These are phyloP conservation scores for Thunnus albacares DNA, from an alignment of 2,797 vertebrate genomes.

Conservation along the genomic window DNA sequence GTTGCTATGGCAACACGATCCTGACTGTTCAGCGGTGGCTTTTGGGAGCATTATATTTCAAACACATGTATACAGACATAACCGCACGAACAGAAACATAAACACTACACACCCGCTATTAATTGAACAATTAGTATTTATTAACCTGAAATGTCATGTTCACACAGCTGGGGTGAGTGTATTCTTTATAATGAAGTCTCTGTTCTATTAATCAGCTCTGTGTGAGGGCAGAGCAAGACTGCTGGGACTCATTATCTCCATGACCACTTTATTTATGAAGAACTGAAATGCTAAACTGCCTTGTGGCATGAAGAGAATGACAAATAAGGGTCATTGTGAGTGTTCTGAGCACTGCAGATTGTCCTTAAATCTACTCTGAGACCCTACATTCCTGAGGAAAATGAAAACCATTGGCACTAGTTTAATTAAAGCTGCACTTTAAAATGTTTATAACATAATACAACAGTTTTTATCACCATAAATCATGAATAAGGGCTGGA, in stretches of 20 bases:
- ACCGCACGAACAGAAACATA: conserved; percentile 4
- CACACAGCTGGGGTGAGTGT: neutral
- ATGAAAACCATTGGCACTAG: neutral
- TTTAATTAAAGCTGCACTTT: neutral
- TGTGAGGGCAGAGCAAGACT: neutral
- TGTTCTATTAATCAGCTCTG: conserved; percentile 29
- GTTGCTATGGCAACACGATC: conserved; percentile 76
- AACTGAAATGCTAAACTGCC: conserved; percentile 31
- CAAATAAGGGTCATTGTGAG: neutral
- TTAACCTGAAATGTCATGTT: conserved; percentile 14
- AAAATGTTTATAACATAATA: neutral
- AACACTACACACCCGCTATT: neutral
- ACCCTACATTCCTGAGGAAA: neutral
- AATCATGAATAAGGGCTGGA: conserved; percentile 1
- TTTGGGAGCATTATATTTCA: conserved; percentile 16
- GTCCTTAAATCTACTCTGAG: neutral
- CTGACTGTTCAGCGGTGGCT: conserved; percentile 24
- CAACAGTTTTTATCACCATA: neutral
- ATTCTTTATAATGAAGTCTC: conserved; percentile 4
- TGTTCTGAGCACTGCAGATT: neutral
- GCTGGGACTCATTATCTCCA: conserved; percentile 40
- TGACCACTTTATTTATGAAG: conserved; percentile 13
- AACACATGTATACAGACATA: neutral
- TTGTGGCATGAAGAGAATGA: neutral
- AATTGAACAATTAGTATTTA: neutral